phyloP scores from a whole-genome alignment of 2,888 invertebrate species.

The Dryobota labecula region DNA sequence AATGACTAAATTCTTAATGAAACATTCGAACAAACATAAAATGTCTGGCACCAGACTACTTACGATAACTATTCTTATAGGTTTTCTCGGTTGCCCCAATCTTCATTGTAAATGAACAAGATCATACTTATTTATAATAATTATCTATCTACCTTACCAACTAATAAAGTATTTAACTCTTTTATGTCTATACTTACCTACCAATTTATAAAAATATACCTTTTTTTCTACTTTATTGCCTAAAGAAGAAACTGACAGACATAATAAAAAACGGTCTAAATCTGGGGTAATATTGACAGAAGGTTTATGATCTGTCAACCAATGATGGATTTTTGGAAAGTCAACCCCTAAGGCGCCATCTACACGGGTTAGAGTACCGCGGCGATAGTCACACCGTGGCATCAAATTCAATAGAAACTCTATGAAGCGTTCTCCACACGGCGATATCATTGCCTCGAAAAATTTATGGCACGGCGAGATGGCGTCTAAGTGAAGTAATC shows the following conservation, averaged over 20 bases:
- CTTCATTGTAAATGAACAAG: conserved; percentile 25
- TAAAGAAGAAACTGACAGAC: not conserved
- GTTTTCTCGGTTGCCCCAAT: conserved; percentile 46
- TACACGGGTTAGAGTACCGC: too few relatives aligned
- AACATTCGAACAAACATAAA: conserved; percentile 17
- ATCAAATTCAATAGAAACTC: too few relatives aligned
- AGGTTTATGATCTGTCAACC: not conserved
- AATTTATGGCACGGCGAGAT: too few relatives aligned
- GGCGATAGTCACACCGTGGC: too few relatives aligned
- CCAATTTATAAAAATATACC: conserved; percentile 32
- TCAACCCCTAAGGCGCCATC: too few relatives aligned
- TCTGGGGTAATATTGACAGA: not conserved
- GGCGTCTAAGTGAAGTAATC: not conserved
- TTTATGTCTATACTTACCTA: conserved; percentile 8
- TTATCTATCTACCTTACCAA: conserved; percentile 30
- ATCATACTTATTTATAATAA: conserved; percentile 18
- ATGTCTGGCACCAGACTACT: conserved; percentile 29
- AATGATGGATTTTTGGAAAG: not conserved
- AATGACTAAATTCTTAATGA: not conserved
- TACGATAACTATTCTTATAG: conserved; percentile 46
- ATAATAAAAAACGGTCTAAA: not conserved
- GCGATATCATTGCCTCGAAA: too few relatives aligned
- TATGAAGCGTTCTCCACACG: too few relatives aligned
- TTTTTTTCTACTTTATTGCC: conserved; percentile 1
- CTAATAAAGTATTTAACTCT: not conserved